Conservation (phyloP, 2,113 vertebrate genomes). For the Dicerorhinus sumatrensis region DNA sequence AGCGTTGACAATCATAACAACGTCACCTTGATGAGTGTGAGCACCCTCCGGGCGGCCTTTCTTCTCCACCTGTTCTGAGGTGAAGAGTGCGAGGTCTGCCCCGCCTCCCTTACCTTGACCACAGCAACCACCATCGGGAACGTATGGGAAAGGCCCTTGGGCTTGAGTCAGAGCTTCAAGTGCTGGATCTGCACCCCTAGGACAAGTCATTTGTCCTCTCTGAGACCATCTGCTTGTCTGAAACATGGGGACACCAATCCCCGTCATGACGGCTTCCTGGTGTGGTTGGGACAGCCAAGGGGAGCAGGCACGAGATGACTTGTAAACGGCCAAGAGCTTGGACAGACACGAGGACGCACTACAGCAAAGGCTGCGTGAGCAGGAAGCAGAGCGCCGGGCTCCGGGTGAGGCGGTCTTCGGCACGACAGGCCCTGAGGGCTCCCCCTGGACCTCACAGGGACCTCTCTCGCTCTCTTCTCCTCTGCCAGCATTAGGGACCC, state of each 20-base stretch:
- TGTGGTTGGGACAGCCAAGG: not conserved
- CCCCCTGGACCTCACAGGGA: not conserved
- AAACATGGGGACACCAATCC: not conserved
- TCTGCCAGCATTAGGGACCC: accelerated
- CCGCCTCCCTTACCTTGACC: not conserved
- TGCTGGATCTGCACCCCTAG: not conserved
- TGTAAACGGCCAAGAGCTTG: too few relatives aligned
- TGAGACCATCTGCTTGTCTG: not conserved
- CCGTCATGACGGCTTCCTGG: not conserved
- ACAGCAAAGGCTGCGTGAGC: not conserved
- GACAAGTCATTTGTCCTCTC: not conserved
- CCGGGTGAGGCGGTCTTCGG: not conserved
- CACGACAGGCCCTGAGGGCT: not conserved
- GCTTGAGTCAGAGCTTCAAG: not conserved
- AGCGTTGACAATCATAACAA: too few relatives aligned
- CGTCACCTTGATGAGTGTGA: not conserved
- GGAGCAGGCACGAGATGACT: not conserved
- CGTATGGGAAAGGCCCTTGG: not conserved
- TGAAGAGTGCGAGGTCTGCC: not conserved
- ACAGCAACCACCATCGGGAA: not conserved
- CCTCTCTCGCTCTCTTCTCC: too few relatives aligned
- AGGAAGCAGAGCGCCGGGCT: accelerated
- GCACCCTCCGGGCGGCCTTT: not conserved
- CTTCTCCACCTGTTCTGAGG: not conserved
- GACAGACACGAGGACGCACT: not conserved